phyloP scores from a whole-genome alignment of 2,888 invertebrate genomes.

The Trimorus sp. region DNA sequence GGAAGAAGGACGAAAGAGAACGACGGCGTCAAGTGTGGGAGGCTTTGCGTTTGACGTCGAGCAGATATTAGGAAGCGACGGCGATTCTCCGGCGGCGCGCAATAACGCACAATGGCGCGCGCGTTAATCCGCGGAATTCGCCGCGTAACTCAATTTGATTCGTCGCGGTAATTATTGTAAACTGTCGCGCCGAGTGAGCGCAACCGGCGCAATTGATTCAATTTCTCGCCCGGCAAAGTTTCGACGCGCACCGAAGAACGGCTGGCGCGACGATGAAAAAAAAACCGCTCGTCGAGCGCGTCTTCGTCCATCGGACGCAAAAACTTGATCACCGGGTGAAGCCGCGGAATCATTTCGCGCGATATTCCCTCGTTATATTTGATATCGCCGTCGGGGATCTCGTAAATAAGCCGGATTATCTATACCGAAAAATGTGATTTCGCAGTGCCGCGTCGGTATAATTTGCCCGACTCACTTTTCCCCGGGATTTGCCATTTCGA shows the following conservation, averaged over 20 bases:
- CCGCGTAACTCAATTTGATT: conserved; percentile 26
- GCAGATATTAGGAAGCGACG: conserved; percentile 74
- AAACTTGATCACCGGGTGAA: background rate
- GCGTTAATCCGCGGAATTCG: conserved; percentile 16
- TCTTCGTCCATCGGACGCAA: no score
- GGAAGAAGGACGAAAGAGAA: conserved; percentile 67
- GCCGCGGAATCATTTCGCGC: conserved; percentile 21
- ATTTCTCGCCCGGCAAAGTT: background rate
- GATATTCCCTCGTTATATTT: conserved; percentile 42
- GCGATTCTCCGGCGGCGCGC: conserved; percentile 30
- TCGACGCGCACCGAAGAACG: no score
- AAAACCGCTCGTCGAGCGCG: no score
- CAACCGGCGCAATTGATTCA: conserved; percentile 29
- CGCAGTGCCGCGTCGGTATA: conserved; percentile 52
- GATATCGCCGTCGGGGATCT: conserved; percentile 32
- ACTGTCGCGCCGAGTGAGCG: conserved; percentile 21
- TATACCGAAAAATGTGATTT: conserved; percentile 65
- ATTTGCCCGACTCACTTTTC: conserved; percentile 63
- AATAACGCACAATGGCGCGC: conserved; percentile 5
- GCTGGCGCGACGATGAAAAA: no score
- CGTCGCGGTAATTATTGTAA: conserved; percentile 16
- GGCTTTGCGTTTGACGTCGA: conserved; percentile 77
- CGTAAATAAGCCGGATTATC: conserved; percentile 63
- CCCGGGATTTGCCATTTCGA: conserved; percentile 65
- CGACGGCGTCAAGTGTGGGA: conserved; percentile 54